Base-by-base conservation (phyloP, 2,797 vertebrate species). In the Eulemur coronatus region DNA sequence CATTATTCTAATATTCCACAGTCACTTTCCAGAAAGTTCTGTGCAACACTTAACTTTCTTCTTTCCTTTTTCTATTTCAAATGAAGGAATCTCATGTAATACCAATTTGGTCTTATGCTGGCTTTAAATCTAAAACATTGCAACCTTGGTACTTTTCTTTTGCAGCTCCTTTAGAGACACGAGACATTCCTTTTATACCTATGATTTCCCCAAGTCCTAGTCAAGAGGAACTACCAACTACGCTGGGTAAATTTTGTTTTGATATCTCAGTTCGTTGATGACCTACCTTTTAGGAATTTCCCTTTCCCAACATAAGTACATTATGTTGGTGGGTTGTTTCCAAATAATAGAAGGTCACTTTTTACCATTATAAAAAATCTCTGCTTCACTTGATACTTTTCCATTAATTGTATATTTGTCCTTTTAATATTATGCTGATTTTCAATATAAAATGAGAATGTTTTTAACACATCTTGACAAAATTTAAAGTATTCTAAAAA, bases 131-230 rank as follows among this genome's bases (percentile, higher is more conserved):
- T 84, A 38, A 85, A 95, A 7, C 3, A 38, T 96, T 96, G 97
- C 67, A 95, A 33, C 1, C 18, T 75, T 80, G 4, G 20, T 85
- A 20, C n/a, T 97, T 89, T 97, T 98, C 92, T 98, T 95, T 98
- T 98, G 96, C 98, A 99, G 98, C 91, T 98, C 67, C 94, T 94
- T 98, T 97, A 97, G 98, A 98, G 95, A 97, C 98, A 78, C 95
- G 92, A 35, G 82, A 41, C 30, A 91, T 89, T 85, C 97, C 98
- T 92, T 96, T 97, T 89, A 98, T 96, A 92, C 97, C 98, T 89
- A 98, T 98, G 97, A 97, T 96, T 96, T 96, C 97, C 95, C 97
- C 98, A 46, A 91, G 96, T 50, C 97, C 98, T 17, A 96, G 97
- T 94, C 92, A 96, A 94, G 97, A 98, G 81, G 95, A 97, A 38